Evolutionary conservation across 2,797 vertebrate species (phyloP), one percentile per base, ranked within the genome.

Genomic region (Danio choprae): DNA sequence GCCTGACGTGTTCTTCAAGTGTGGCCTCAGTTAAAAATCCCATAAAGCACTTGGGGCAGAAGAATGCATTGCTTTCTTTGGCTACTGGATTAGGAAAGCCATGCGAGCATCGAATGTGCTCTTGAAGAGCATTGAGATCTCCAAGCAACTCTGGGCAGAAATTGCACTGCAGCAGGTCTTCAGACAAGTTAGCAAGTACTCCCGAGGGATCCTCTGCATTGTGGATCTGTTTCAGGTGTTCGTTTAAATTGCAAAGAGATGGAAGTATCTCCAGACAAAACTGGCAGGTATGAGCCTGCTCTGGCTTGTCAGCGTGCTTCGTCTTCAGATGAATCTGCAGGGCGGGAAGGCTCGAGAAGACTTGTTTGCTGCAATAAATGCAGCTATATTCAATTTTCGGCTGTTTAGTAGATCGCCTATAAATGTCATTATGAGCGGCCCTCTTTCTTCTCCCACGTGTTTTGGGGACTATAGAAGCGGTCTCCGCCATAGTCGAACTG

Each of bases 11-110:
- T 90, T 99, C 98, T 89, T 99, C 98, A 73, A 99, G 93, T 29
- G 97, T 97, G 88, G 95, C 91, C 94, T 99, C 98, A 50, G 98
- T 99, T 91, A 99, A 94, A 91, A 99, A 99, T 10, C 98, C 98
- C 98, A 99, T 98, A 90, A 98, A 98, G 90, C 98, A 99, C 85
- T 98, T 97, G 69, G 98, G 98, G 84, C 98, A 99, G 91, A 99
- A 99, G 91, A 99, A 99, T 0, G 98, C 97, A 81, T 99, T 99
- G 89, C 97, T 99, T 87, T 98, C 98, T 89, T 98, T 99, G 82
- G 97, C 95, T 77, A 95, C 94, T 16, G 96, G 96, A 81, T 96
- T 98, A 44, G 96, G 95, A 89, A 98, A 99, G 56, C 98, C 96
- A 43, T 99, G 98, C 81, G 95, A 96, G 89, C 97, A 97, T 83